Percentiles rank a stretch among this genome's conserved stretches.
These are phyloP conservation scores for Sturmia bella DNA, from an alignment of 2,888 invertebrate genomes.

Conservation along the genomic window DNA sequence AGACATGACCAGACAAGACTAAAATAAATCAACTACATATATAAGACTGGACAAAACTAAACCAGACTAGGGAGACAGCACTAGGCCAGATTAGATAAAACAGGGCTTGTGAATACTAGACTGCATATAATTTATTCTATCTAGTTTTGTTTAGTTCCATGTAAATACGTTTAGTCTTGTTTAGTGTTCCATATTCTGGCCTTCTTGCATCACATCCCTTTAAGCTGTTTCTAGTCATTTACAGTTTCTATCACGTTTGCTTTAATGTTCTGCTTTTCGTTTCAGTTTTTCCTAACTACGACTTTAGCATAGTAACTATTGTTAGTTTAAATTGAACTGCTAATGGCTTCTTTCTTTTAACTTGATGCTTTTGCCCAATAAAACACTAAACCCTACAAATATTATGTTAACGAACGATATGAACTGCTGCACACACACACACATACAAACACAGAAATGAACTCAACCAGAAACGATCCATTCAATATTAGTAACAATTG, in stretches of 20 bases:
- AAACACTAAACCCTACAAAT: neutral
- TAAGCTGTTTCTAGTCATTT: neutral
- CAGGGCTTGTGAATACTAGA: too few species aligned
- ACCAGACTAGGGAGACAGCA: too few species aligned
- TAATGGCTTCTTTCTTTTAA: neutral
- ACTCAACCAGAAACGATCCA: neutral
- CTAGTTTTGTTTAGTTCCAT: too few species aligned
- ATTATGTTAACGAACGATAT: conserved; percentile 31
- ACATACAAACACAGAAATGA: neutral
- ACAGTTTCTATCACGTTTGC: neutral
- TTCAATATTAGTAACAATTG: conserved; percentile 28
- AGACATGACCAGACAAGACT: neutral
- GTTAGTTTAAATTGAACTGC: conserved; percentile 16
- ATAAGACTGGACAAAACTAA: too few species aligned
- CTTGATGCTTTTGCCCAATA: conserved; percentile 16
- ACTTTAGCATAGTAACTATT: neutral
- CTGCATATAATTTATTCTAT: too few species aligned
- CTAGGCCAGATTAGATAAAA: too few species aligned
- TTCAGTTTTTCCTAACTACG: neutral
- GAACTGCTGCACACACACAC: neutral
- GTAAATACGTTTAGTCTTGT: too few species aligned
- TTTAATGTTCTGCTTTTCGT: neutral
- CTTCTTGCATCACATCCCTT: too few species aligned
- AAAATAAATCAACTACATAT: too few species aligned
- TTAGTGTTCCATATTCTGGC: too few species aligned